These are phyloP conservation scores for Peromyscus aztecus DNA, from an alignment of 2,797 vertebrate species.

Conservation along the genomic window DNA sequence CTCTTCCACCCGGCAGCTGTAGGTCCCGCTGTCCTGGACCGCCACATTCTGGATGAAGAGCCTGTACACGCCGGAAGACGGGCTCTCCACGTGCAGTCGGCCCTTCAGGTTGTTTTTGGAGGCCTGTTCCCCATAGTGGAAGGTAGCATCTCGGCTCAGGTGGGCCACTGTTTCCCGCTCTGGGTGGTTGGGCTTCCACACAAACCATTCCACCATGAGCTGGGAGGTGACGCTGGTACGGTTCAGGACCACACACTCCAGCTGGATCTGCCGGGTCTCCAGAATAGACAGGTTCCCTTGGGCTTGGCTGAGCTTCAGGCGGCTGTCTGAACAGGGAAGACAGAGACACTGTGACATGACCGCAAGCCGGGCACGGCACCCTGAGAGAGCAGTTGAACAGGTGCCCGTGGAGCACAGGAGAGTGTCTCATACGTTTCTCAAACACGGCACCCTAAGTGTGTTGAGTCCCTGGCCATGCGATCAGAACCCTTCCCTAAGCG, in stretches of 20 bases:
- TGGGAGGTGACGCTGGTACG: conserved; percentile 87
- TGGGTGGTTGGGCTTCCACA: conserved; percentile 86
- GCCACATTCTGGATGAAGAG: conserved; percentile 94
- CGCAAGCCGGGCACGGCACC: fast-evolving
- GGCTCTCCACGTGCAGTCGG: conserved; percentile 88
- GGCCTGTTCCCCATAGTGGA: conserved; percentile 83
- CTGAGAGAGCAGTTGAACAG: fast-evolving
- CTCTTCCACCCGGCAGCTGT: conserved; percentile 89
- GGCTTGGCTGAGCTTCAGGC: conserved; percentile 88
- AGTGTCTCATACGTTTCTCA: background rate
- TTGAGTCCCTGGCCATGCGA: fast-evolving
- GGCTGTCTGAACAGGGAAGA: conserved; percentile 83
- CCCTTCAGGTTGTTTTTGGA: conserved; percentile 76
- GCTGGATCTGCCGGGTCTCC: conserved; percentile 88
- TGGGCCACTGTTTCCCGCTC: conserved; percentile 85
- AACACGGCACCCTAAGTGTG: fast-evolving
- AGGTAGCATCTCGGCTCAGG: conserved; percentile 86
- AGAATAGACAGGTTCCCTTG: conserved; percentile 88
- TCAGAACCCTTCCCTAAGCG: background rate
- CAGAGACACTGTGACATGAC: background rate
- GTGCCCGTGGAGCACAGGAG: background rate
- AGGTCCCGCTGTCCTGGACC: conserved; percentile 92
- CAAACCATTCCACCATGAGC: conserved; percentile 88
- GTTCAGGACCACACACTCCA: conserved; percentile 89
- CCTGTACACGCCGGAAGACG: conserved; percentile 84